phyloP scores from a whole-genome alignment of 2,888 invertebrate species.

The Ichneumoninae sp. region DNA sequence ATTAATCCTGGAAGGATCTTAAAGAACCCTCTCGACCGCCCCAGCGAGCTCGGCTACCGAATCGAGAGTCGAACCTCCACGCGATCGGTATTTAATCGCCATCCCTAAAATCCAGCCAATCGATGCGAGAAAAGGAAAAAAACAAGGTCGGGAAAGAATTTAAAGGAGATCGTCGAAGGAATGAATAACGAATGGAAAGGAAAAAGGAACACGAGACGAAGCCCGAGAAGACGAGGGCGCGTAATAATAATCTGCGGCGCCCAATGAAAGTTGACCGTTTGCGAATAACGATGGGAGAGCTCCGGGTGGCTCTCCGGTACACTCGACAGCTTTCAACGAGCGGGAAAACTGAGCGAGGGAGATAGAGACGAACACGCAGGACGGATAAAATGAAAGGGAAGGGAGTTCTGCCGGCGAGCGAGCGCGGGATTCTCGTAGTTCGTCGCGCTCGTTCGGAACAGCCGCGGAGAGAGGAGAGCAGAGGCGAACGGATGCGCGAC shows the following conservation, averaged over 20 bases:
- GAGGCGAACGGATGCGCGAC: constrained; percentile 49
- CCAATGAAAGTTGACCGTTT: constrained; percentile 31
- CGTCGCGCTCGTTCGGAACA: constrained; percentile 42
- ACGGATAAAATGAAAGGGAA: constrained; percentile 51
- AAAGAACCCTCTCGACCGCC: not conserved
- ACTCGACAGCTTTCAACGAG: constrained; percentile 28
- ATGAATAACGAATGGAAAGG: constrained; percentile 32
- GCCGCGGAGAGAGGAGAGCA: constrained; percentile 32
- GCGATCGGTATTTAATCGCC: not conserved
- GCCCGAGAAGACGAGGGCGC: constrained; percentile 11
- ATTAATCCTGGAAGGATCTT: not conserved
- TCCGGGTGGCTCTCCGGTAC: not conserved
- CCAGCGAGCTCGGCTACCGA: not conserved
- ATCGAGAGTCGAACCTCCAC: not conserved
- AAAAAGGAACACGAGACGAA: not conserved
- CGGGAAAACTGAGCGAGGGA: constrained; percentile 4
- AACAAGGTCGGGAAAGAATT: not conserved
- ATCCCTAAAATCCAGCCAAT: not conserved
- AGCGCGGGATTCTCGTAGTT: constrained; percentile 41
- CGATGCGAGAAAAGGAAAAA: not conserved
- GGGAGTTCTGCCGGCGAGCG: constrained; percentile 28
- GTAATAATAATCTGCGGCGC: constrained; percentile 35
- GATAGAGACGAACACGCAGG: constrained; percentile 7
- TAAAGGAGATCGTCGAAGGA: not conserved
- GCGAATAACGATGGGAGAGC: constrained; percentile 29